phyloP scores from a whole-genome alignment of 2,888 invertebrate species.

The Microplitis manilae region DNA sequence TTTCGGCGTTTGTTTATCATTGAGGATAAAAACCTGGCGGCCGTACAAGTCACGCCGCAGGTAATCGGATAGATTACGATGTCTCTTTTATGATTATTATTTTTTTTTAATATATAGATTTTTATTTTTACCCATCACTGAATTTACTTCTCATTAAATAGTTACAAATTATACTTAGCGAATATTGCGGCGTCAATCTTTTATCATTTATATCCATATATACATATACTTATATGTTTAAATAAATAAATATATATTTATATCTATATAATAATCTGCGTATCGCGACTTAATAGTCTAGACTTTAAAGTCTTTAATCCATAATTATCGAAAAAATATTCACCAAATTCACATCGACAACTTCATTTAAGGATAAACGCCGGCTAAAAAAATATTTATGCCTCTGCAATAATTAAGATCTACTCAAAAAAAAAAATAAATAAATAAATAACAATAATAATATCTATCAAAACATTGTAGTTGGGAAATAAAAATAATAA shows the following conservation, averaged over 20 bases:
- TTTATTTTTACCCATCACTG: slow-evolving; percentile 17
- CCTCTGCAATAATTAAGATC: not conserved
- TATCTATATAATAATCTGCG: slow-evolving; percentile 15
- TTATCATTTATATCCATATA: not conserved
- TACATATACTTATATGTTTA: not conserved
- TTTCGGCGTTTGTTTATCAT: slow-evolving; percentile 34
- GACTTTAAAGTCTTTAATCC: slow-evolving; percentile 40
- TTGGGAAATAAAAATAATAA: not conserved
- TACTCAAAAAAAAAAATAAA: not conserved
- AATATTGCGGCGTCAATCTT: not conserved
- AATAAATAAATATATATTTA: not conserved
- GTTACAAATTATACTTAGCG: slow-evolving; percentile 45
- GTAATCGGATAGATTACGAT: slow-evolving; percentile 32
- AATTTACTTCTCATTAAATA: slow-evolving; percentile 48
- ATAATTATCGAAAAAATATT: slow-evolving; percentile 45
- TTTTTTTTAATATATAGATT: slow-evolving; percentile 11
- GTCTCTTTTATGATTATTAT: slow-evolving; percentile 23
- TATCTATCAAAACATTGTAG: not conserved
- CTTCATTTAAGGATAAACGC: slow-evolving; percentile 49
- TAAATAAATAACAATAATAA: not conserved
- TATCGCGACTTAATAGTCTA: slow-evolving; percentile 22
- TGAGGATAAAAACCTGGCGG: slow-evolving; percentile 7
- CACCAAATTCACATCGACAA: slow-evolving; percentile 36
- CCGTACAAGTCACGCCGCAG: slow-evolving; percentile 1
- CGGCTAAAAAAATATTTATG: slow-evolving; percentile 23